Evolutionary conservation across 1,140 invertebrate genomes (phyloP).

Genomic region (Bombus polaris): DNA sequence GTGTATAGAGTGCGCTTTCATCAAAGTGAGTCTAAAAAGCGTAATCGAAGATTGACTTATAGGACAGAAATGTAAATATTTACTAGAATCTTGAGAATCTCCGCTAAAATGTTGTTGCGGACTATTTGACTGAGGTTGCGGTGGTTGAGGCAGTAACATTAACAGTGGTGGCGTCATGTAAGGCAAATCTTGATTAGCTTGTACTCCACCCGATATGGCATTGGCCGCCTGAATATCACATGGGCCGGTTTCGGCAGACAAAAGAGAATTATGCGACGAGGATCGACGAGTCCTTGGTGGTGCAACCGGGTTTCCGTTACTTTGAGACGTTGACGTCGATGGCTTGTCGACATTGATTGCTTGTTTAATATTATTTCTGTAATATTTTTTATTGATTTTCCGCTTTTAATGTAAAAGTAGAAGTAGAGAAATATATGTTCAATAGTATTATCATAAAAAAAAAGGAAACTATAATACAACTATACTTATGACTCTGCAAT

Average conservation of each 20-base stretch:
- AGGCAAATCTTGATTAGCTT: slow-evolving; percentile 93
- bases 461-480: neutral
- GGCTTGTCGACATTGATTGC: slow-evolving; percentile 64
- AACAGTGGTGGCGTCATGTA: slow-evolving; percentile 93
- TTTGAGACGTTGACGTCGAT: slow-evolving; percentile 59
- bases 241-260: slow-evolving; percentile 64
- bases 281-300: slow-evolving; percentile 82
- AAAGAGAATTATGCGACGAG: slow-evolving; percentile 80
- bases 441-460: neutral
- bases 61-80: slow-evolving; percentile 63
- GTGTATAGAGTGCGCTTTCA: neutral
- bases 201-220: slow-evolving; percentile 91
- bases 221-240: slow-evolving; percentile 89
- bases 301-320: slow-evolving; percentile 76
- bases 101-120: slow-evolving; percentile 89
- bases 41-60: neutral
- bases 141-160: slow-evolving; percentile 78
- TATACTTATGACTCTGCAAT: neutral
- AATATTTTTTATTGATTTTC: slow-evolving; percentile 1
- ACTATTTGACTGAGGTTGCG: slow-evolving; percentile 73
- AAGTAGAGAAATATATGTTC: neutral
- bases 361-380: slow-evolving; percentile 67
- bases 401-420: neutral
- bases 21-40: neutral
- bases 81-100: slow-evolving; percentile 93